Evolutionary conservation across 2,113 vertebrate species (phyloP).

Genomic region (Myrmecobius fasciatus): DNA sequence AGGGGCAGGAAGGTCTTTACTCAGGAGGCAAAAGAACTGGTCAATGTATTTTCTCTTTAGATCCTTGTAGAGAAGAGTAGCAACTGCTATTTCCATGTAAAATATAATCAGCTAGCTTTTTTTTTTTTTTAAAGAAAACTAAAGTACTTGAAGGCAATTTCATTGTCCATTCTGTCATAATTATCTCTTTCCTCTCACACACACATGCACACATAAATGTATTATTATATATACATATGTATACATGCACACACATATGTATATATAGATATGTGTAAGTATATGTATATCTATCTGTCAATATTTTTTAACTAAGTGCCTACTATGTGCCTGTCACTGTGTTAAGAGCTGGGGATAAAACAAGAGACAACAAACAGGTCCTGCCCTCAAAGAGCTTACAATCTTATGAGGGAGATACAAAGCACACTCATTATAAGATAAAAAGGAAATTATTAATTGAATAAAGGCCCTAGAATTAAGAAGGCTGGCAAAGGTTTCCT

Average conservation of each 20-base stretch:
- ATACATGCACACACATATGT: too few species aligned
- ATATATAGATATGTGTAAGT: too few species aligned
- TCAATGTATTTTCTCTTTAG: not conserved
- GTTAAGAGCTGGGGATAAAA: not conserved
- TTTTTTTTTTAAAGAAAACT: constrained; percentile 5
- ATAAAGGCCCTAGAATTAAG: not conserved
- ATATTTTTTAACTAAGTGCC: not conserved
- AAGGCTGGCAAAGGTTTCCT: not conserved
- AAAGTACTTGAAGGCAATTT: not conserved
- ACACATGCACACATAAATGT: too few species aligned
- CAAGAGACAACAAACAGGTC: not conserved
- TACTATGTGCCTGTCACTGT: not conserved
- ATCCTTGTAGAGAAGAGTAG: not conserved
- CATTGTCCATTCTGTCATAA: not conserved
- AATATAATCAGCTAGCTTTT: not conserved
- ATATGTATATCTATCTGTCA: too few species aligned
- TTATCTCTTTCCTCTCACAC: not conserved
- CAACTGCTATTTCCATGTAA: constrained; percentile 1
- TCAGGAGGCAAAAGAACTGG: not conserved
- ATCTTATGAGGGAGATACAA: not conserved
- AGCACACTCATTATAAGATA: not conserved
- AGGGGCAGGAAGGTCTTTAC: not conserved
- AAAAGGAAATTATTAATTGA: not conserved
- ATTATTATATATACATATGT: too few species aligned
- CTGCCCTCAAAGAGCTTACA: not conserved